phyloP scores from a whole-genome alignment of 2,113 vertebrate species.

The Candoia aspera region DNA sequence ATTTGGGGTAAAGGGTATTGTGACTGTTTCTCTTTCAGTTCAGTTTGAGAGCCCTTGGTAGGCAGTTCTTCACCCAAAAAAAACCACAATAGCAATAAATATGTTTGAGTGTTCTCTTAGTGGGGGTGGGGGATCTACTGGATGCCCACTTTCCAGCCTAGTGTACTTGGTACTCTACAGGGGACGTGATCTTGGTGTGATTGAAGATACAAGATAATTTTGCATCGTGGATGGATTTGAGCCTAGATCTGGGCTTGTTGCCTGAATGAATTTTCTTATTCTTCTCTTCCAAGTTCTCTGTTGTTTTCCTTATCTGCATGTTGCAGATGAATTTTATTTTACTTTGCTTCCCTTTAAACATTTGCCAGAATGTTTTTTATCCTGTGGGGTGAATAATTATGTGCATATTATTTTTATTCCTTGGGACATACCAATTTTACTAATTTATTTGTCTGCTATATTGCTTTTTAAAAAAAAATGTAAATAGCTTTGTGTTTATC shows the following conservation, averaged over 20 bases:
- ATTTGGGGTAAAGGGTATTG: neutral
- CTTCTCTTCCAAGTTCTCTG: neutral
- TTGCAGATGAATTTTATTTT: neutral
- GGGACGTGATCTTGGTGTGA: neutral
- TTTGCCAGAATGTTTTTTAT: neutral
- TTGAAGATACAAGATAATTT: neutral
- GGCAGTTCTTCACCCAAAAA: neutral
- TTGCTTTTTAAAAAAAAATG: neutral
- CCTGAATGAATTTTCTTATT: neutral
- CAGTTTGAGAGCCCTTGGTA: neutral
- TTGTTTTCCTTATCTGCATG: neutral
- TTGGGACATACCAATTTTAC: neutral
- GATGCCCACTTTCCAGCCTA: neutral
- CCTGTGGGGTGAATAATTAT: neutral
- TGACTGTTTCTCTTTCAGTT: neutral
- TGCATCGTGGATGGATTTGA: neutral
- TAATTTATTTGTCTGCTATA: neutral
- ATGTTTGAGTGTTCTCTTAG: neutral
- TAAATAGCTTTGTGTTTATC: neutral
- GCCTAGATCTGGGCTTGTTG: neutral
- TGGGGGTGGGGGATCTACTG: neutral
- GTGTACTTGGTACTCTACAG: neutral
- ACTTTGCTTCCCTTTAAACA: neutral
- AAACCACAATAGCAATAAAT: neutral
- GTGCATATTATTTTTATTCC: neutral